A percentile compares a stretch with the other conserved stretches of the same genome.
Conservation (phyloP, 2,888 invertebrate species). For the Lagria hirta region DNA sequence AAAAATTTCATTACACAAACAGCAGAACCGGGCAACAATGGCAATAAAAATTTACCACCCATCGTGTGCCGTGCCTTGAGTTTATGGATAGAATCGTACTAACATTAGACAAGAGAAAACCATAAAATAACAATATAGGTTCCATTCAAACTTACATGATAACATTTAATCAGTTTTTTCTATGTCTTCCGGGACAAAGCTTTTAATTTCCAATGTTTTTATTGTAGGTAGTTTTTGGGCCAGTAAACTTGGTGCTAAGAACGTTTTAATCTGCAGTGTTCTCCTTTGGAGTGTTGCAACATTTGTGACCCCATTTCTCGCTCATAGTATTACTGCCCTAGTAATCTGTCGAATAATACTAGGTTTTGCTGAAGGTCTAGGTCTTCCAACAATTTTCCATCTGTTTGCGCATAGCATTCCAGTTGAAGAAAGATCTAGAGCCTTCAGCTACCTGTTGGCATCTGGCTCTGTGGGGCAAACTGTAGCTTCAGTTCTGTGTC, state of each 20-base stretch:
- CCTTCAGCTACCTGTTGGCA: constrained; percentile 72
- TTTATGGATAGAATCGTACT: no score
- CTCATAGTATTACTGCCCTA: constrained; percentile 65
- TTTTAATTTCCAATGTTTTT: no score
- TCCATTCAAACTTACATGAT: not conserved
- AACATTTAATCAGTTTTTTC: no score
- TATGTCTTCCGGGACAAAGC: no score
- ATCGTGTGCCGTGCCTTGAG: no score
- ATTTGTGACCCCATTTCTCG: constrained; percentile 67
- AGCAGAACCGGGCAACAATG: no score
- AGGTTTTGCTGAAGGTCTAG: constrained; percentile 74
- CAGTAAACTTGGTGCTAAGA: constrained; percentile 68
- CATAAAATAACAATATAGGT: no score
- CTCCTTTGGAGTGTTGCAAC: constrained; percentile 74
- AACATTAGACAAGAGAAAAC: no score
- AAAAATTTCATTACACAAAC: no score
- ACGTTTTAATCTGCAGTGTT: constrained; percentile 67
- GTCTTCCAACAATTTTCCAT: constrained; percentile 74
- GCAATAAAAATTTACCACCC: no score
- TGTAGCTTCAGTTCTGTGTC: constrained; percentile 70
- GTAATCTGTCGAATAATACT: constrained; percentile 66
- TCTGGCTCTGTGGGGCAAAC: constrained; percentile 76
- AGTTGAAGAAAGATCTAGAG: constrained; percentile 69
- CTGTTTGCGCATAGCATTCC: constrained; percentile 73
- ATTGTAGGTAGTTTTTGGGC: constrained; percentile 69